These are phyloP conservation scores for Cryptoblepharus egeriae DNA, from an alignment of 2,797 vertebrate genomes.

Conservation along the genomic window DNA sequence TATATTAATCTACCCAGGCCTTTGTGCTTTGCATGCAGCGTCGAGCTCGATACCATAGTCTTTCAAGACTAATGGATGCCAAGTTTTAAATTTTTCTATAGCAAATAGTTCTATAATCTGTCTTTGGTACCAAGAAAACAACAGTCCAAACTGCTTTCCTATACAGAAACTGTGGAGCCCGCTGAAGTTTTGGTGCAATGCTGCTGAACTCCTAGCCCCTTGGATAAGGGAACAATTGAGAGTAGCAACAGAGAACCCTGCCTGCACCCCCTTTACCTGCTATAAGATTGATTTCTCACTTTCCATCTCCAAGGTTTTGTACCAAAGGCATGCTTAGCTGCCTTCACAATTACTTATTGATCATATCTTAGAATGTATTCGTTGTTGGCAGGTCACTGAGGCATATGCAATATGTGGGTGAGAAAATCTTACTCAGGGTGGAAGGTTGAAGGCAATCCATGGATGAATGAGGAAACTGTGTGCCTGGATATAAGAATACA, in stretches of 20 bases:
- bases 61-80: no score
- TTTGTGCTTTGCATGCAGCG: no score
- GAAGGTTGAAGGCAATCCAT: background rate
- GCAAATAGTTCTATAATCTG: no score
- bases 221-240: background rate
- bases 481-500: background rate
- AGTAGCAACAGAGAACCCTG: background rate
- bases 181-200: no score
- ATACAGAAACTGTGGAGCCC: rapidly evolving
- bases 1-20: no score
- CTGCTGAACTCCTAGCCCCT: background rate
- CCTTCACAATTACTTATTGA: conserved; percentile 73
- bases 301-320: conserved; percentile 53
- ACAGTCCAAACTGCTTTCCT: background rate
- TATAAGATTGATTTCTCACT: conserved; percentile 50
- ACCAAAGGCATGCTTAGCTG: conserved; percentile 46
- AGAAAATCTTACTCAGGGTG: conserved; percentile 16
- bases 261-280: background rate
- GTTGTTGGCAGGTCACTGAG: conserved; percentile 68
- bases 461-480: background rate
- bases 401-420: conserved; percentile 45
- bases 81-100: no score
- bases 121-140: background rate
- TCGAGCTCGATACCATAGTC: no score
- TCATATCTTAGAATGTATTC: conserved; percentile 71